These are phyloP conservation scores for Astur gentilis DNA, from an alignment of 2,113 vertebrate genomes.

Conservation along the genomic window DNA sequence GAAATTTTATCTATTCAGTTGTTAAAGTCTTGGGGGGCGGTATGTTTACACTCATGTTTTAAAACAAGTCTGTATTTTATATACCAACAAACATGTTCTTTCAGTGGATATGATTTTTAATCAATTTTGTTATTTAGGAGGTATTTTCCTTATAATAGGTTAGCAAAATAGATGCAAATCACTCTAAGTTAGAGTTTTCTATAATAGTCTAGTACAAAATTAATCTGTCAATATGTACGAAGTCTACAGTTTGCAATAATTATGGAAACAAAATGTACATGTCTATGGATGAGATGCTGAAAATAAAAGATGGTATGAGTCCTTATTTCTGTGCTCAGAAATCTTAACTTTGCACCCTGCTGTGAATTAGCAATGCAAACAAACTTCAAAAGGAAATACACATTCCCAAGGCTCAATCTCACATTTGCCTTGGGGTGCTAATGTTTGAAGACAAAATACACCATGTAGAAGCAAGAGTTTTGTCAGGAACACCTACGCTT, in stretches of 20 bases:
- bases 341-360: not conserved
- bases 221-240: not conserved
- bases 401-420: not conserved
- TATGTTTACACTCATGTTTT: not conserved
- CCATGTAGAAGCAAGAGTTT: not conserved
- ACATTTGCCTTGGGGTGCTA: not conserved
- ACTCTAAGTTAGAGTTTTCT: not conserved
- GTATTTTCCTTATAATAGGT: not conserved
- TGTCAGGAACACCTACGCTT: not conserved
- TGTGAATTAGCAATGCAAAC: conserved; percentile 24
- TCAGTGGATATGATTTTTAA: not conserved
- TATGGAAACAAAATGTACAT: not conserved
- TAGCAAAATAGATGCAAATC: not conserved
- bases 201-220: not conserved
- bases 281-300: not conserved
- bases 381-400: conserved; percentile 21
- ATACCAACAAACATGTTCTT: not conserved
- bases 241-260: not conserved
- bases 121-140: not conserved
- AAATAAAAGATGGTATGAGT: not conserved
- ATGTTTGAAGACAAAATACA: conserved; percentile 11
- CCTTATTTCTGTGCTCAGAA: not conserved
- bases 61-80: not conserved
- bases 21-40: not conserved
- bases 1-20: not conserved